Percentiles rank a stretch among this genome's conserved stretches.
Conservation (phyloP, 2,888 invertebrate genomes). For the Ennomos erosarius region DNA sequence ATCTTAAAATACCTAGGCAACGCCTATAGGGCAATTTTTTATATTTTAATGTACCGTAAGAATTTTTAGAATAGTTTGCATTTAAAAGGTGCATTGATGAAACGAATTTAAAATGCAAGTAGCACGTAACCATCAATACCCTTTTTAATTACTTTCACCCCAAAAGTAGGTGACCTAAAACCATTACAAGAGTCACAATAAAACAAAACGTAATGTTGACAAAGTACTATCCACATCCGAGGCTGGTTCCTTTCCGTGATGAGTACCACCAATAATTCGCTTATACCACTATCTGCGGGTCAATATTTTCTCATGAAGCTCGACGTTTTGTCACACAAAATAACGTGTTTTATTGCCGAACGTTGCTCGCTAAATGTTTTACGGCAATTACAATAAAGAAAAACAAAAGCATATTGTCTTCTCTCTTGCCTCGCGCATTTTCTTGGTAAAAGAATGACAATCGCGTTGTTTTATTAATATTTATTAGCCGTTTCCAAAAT, state of each 20-base stretch:
- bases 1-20: too few relatives aligned
- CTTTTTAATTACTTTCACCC: conserved; percentile 25
- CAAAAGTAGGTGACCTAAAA: conserved; percentile 33
- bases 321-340: conserved; percentile 85
- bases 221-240: conserved; percentile 28
- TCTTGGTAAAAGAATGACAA: conserved; percentile 74
- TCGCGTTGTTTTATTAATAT: conserved; percentile 78
- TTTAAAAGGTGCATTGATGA: too few relatives aligned
- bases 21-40: too few relatives aligned
- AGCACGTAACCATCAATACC: conserved; percentile 14
- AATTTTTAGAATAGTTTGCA: too few relatives aligned
- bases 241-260: conserved; percentile 62
- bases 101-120: too few relatives aligned
- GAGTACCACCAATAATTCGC: conserved; percentile 75
- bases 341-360: conserved; percentile 79
- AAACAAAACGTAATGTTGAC: conserved; percentile 46
- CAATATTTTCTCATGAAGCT: conserved; percentile 84
- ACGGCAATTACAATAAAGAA: conserved; percentile 84
- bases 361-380: conserved; percentile 80
- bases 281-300: conserved; percentile 83
- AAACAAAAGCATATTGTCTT: conserved; percentile 82
- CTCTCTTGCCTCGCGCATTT: conserved; percentile 69
- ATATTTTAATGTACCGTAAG: too few relatives aligned
- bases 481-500: conserved; percentile 74
- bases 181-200: conserved; percentile 38